Percentiles rank a stretch among this genome's conserved stretches.
These are phyloP conservation scores for Zootermopsis nevadensis DNA, from an alignment of 2,888 invertebrate genomes.

Conservation along the genomic window DNA sequence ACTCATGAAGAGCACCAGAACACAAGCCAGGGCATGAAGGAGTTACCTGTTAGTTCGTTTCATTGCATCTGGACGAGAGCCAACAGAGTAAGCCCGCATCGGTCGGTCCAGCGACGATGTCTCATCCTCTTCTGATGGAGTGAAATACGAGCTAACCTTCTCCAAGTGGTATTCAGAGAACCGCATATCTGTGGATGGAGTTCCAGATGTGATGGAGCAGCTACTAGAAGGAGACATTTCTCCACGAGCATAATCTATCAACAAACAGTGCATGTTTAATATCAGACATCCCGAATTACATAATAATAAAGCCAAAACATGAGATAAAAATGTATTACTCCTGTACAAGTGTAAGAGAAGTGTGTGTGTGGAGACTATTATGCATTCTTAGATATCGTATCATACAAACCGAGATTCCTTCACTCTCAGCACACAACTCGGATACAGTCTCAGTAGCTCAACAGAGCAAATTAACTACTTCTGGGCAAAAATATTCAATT, in stretches of 20 bases:
- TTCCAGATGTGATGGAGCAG: conserved; percentile 81
- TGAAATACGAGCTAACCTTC: conserved; percentile 81
- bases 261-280: not conserved
- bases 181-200: conserved; percentile 82
- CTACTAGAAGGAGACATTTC: conserved; percentile 74
- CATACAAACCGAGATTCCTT: too few species aligned
- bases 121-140: conserved; percentile 72
- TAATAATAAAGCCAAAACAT: too few species aligned
- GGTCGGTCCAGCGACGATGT: conserved; percentile 68
- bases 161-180: conserved; percentile 84
- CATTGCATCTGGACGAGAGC: conserved; percentile 75
- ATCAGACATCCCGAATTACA: too few species aligned
- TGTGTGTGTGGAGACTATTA: too few species aligned
- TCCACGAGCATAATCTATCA: conserved; percentile 57
- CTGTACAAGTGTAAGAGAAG: too few species aligned
- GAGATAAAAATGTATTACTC: too few species aligned
- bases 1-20: too few species aligned
- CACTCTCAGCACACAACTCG: too few species aligned
- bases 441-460: too few species aligned
- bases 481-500: too few species aligned
- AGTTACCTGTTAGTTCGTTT: conserved; percentile 59
- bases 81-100: conserved; percentile 86
- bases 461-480: too few species aligned
- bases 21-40: not conserved
- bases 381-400: too few species aligned